These are phyloP conservation scores for Cynocephalus volans DNA, from an alignment of 2,113 vertebrate species.

Conservation along the genomic window DNA sequence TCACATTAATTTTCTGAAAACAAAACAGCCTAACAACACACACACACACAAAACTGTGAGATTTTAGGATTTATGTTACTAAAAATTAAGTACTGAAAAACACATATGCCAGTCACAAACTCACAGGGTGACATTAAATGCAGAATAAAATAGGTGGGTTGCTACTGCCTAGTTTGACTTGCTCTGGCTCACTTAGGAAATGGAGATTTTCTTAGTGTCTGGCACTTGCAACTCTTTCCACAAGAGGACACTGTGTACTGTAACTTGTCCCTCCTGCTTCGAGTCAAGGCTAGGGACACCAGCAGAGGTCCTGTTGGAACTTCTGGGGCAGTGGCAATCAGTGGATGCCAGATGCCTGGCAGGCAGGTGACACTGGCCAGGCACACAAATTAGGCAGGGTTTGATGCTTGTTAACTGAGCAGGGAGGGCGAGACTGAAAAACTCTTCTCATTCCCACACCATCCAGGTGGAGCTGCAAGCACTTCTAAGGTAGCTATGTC, in stretches of 20 bases:
- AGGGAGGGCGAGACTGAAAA: not conserved
- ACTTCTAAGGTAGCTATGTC: not conserved
- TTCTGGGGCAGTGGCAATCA: not conserved
- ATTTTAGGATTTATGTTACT: not conserved
- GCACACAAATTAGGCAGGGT: rapidly evolving
- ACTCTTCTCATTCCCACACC: not conserved
- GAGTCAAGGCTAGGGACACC: not conserved
- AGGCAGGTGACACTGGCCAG: not conserved
- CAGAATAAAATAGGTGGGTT: rapidly evolving
- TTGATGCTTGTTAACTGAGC: rapidly evolving
- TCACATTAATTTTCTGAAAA: not conserved
- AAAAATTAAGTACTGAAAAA: not conserved
- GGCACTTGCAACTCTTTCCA: slow-evolving; percentile 66
- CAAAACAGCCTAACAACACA: not conserved
- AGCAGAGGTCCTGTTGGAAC: not conserved
- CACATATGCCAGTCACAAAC: not conserved
- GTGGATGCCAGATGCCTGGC: not conserved
- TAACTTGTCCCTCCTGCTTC: not conserved
- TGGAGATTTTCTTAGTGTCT: not conserved
- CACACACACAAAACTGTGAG: not conserved
- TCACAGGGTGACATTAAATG: rapidly evolving
- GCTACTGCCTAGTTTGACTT: too few species aligned
- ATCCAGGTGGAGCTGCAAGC: rapidly evolving
- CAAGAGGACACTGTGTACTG: slow-evolving; percentile 84
- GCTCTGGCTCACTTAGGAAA: not conserved